A percentile compares a stretch with the other conserved stretches of the same genome.
phyloP scores from a whole-genome alignment of 1,140 invertebrate genomes.

The Drosophila auraria region DNA sequence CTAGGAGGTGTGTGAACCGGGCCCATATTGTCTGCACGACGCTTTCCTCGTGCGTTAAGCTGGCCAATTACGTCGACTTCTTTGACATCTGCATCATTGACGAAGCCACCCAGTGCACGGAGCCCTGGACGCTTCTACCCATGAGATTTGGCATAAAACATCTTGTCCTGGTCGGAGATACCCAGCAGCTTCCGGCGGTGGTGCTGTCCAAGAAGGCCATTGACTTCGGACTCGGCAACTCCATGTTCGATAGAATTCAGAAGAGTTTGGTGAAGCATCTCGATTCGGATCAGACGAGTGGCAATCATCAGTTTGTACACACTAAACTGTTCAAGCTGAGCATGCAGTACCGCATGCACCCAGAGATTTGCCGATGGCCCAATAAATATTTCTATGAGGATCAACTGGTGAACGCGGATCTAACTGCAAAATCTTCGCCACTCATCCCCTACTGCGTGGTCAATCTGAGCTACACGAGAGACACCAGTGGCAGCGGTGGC shows the following conservation, averaged over 20 bases:
- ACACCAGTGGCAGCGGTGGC: conserved; percentile 56
- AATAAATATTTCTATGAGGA: conserved; percentile 92
- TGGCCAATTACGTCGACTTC: conserved; percentile 80
- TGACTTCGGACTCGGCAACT: conserved; percentile 65
- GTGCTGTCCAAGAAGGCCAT: conserved; percentile 87
- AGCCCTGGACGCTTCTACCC: conserved; percentile 93
- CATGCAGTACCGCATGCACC: conserved; percentile 95
- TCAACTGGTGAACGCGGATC: conserved; percentile 61
- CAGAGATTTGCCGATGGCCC: conserved; percentile 91
- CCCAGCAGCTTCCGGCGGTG: conserved; percentile 93
- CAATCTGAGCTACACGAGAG: conserved; percentile 84
- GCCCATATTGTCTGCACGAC: conserved; percentile 85
- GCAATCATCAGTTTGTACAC: conserved; percentile 33
- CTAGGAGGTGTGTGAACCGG: conserved; percentile 44
- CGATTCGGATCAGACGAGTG: conserved; percentile 11
- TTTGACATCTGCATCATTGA: conserved; percentile 95
- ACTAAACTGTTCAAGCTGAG: conserved; percentile 87
- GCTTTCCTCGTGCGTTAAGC: conserved; percentile 78
- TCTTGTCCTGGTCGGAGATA: conserved; percentile 95
- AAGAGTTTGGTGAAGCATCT: conserved; percentile 77
- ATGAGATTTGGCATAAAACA: conserved; percentile 90
- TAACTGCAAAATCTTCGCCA: conserved; percentile 54
- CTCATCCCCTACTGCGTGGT: conserved; percentile 87
- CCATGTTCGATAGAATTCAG: conserved; percentile 86
- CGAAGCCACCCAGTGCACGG: conserved; percentile 95